phyloP scores from a whole-genome alignment of 2,113 vertebrate species.

The Neolamprologus sp. region DNA sequence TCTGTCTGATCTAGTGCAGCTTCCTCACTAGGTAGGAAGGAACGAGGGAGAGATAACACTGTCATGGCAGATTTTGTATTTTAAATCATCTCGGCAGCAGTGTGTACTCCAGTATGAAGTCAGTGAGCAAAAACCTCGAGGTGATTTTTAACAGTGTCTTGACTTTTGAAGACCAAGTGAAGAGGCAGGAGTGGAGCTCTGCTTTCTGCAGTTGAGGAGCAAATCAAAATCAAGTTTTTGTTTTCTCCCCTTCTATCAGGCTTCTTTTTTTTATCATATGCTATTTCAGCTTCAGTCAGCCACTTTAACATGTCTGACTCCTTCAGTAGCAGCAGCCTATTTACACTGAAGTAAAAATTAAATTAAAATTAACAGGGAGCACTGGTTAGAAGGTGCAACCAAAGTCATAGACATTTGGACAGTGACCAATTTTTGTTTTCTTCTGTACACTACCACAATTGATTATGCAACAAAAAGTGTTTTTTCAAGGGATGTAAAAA shows the following conservation, averaged over 20 bases:
- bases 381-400: neutral
- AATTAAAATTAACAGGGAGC: neutral
- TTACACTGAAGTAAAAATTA: neutral
- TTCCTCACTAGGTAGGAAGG: neutral
- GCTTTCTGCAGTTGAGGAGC: neutral
- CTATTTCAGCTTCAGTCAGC: neutral
- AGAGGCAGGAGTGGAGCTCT: conserved; percentile 9
- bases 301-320: neutral
- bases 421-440: neutral
- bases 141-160: conserved; percentile 32
- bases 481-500: neutral
- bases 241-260: neutral
- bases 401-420: neutral
- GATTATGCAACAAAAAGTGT: neutral
- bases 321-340: neutral
- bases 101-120: neutral
- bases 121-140: conserved; percentile 4
- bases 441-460: neutral
- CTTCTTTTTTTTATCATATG: neutral
- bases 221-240: conserved; percentile 5
- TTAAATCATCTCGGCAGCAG: conserved; percentile 10
- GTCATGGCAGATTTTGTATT: conserved; percentile 17
- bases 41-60: neutral
- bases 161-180: conserved; percentile 28
- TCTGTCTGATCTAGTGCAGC: neutral